Conservation (phyloP, 2,797 vertebrate genomes). For the Sciaenops ocellatus region DNA sequence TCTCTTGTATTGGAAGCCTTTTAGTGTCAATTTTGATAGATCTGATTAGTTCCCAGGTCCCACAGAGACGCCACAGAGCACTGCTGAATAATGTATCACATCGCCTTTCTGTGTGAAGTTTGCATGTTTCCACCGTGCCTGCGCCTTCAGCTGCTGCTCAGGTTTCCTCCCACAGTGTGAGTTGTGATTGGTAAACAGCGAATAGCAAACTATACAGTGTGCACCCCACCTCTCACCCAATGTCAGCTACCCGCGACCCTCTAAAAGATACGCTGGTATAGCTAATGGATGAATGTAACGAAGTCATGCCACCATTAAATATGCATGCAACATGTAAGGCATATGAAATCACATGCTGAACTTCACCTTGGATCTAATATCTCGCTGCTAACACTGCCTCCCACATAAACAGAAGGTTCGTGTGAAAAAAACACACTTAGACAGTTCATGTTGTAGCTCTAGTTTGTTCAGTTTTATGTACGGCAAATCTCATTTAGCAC, state of each 20-base stretch:
- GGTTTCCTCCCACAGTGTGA: neutral
- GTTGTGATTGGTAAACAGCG: too few species aligned
- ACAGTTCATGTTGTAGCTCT: too few species aligned
- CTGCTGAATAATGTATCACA: slow-evolving; percentile 66
- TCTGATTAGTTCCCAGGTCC: slow-evolving; percentile 35
- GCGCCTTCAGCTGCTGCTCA: neutral
- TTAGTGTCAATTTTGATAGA: slow-evolving; percentile 44
- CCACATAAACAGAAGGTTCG: neutral
- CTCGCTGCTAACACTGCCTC: neutral
- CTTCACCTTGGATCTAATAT: slow-evolving; percentile 34
- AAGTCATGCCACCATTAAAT: slow-evolving; percentile 63
- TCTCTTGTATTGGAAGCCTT: slow-evolving; percentile 18
- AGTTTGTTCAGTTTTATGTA: too few species aligned
- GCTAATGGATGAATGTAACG: slow-evolving; percentile 53
- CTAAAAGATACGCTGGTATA: neutral
- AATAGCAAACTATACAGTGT: neutral
- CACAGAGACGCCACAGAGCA: slow-evolving; percentile 14
- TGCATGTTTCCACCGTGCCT: slow-evolving; percentile 8
- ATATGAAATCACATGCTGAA: slow-evolving; percentile 42
- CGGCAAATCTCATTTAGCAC: too few species aligned
- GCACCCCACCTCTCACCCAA: neutral
- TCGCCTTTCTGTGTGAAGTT: neutral
- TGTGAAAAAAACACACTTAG: too few species aligned
- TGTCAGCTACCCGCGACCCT: neutral
- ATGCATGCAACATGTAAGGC: slow-evolving; percentile 57